phyloP scores from a whole-genome alignment of 2,797 vertebrate species.

The Sebastes taczanowskii region DNA sequence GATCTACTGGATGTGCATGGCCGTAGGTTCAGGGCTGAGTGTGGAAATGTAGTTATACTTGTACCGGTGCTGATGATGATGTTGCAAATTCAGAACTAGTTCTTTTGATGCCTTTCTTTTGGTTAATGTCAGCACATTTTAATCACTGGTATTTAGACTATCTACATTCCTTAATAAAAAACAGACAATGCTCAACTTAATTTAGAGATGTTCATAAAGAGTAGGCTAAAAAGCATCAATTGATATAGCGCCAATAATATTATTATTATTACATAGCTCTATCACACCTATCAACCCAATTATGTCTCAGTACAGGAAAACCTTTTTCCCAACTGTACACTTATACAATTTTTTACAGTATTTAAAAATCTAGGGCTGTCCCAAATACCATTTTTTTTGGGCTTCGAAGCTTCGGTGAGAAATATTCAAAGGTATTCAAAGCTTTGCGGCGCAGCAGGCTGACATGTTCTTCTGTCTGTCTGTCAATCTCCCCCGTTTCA shows the following conservation, averaged over 20 bases:
- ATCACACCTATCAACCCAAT: background rate
- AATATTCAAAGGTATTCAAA: too few relatives aligned
- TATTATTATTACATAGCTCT: background rate
- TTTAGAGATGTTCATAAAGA: background rate
- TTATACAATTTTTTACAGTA: background rate
- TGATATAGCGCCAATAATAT: background rate
- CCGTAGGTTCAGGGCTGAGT: background rate
- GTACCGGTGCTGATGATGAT: background rate
- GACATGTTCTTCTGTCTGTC: too few relatives aligned
- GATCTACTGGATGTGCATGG: background rate
- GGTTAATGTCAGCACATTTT: background rate
- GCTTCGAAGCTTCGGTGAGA: too few relatives aligned
- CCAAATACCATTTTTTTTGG: too few relatives aligned
- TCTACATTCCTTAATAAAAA: background rate
- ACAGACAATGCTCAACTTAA: background rate
- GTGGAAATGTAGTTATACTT: background rate
- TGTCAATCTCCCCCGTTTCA: too few relatives aligned
- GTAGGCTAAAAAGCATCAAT: background rate
- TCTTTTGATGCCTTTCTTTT: background rate
- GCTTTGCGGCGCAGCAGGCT: too few relatives aligned
- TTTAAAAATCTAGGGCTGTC: background rate
- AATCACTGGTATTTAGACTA: background rate
- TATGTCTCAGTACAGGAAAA: background rate
- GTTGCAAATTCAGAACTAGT: background rate
- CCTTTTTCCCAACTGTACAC: fast-evolving